Percentiles rank a stretch among this genome's conserved stretches.
These are phyloP conservation scores for Leiothrix lutea DNA, from an alignment of 2,113 vertebrate species.

Conservation along the genomic window DNA sequence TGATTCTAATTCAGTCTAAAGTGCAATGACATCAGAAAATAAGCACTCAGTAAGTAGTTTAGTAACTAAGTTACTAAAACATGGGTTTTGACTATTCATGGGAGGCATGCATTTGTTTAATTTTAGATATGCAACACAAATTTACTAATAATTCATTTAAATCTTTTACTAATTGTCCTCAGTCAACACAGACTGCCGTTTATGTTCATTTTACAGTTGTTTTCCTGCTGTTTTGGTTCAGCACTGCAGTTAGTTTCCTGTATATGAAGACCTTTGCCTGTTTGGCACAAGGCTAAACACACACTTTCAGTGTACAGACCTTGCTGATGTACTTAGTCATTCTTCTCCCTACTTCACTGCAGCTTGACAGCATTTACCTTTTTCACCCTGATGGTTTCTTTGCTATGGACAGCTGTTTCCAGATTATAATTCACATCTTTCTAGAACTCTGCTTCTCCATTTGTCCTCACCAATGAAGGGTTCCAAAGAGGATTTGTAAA, in stretches of 20 bases:
- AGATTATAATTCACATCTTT: background rate
- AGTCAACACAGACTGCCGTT: background rate
- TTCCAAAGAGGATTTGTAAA: too few species aligned
- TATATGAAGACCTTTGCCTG: background rate
- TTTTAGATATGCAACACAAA: background rate
- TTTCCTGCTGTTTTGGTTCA: background rate
- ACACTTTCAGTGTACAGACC: background rate
- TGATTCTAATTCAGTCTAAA: background rate
- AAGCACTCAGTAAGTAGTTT: background rate
- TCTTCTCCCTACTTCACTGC: background rate
- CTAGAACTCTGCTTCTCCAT: background rate
- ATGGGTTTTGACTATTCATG: background rate
- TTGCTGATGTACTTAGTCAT: background rate
- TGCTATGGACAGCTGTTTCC: background rate
- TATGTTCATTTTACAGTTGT: background rate
- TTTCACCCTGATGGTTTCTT: background rate
- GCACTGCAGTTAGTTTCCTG: background rate
- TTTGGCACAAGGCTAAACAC: background rate
- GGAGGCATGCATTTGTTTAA: background rate
- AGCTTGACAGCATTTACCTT: background rate
- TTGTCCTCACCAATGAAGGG: background rate
- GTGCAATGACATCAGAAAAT: background rate
- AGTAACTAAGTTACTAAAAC: background rate
- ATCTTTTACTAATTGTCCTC: background rate
- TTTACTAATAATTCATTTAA: background rate